Percentiles rank a stretch among this genome's conserved stretches.
Conservation (phyloP, 2,113 vertebrate genomes). For the Coptodon bakossiorum region DNA sequence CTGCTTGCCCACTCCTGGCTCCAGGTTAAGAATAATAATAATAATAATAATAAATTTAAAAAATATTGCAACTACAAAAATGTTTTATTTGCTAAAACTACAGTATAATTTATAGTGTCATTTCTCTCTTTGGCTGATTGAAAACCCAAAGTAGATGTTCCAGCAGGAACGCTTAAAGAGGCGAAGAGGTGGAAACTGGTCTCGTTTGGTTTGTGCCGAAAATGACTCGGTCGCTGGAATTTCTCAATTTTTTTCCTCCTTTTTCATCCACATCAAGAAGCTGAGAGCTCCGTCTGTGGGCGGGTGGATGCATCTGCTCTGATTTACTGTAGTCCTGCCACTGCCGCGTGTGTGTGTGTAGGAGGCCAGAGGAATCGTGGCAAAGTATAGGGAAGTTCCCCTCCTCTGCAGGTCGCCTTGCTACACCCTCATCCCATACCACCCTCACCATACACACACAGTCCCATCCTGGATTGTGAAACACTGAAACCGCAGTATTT, state of each 20-base stretch:
- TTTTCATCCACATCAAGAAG: background rate
- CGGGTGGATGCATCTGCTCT: background rate
- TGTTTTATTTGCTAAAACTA: background rate
- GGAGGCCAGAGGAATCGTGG: background rate
- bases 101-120: background rate
- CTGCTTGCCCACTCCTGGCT: background rate
- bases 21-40: background rate
- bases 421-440: background rate
- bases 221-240: background rate
- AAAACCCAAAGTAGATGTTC: background rate
- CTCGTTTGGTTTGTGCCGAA: background rate
- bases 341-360: background rate
- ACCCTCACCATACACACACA: background rate
- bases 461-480: background rate
- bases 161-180: background rate
- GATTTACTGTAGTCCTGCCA: background rate
- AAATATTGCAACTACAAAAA: background rate
- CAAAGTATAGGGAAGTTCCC: background rate
- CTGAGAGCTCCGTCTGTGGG: background rate
- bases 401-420: background rate
- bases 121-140: background rate
- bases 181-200: background rate
- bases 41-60: background rate
- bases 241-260: background rate
- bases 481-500: background rate